Evolutionary conservation across 2,113 vertebrate species (phyloP), one percentile per base, ranked within the genome.

Genomic region (Jacana jacana): DNA sequence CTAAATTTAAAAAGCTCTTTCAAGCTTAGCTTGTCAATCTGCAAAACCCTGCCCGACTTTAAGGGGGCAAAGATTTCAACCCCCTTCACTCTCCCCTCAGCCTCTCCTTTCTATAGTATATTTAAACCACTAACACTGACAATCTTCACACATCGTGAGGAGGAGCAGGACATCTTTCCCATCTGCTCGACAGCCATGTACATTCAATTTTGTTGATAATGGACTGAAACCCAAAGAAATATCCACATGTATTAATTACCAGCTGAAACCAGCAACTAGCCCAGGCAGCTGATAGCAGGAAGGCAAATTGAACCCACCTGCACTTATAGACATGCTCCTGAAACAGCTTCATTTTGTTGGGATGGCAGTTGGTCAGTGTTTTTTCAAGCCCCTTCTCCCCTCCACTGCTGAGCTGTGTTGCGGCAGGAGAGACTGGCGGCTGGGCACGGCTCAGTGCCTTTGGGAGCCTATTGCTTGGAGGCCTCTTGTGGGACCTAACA

Each of bases 271-370:
- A 1, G 14, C 44, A 42, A 4, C 2, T 40, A 77, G 76, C 51
- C 20, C 39, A 8, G 37, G 49, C 23, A 51, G 51, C 14, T 3
- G 33, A 31, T n/a, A 79, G n/a, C 63, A 35, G 3, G 25, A 37
- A 52, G 58, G n/a, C 68, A 37, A 70, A 7, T 25, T 3, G 48
- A 54, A 52, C 90, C 81, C 96, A 99, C 99, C 98, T 99, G 98
- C 97, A 98, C 94, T 98, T 98, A 44, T 64, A 97, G 73, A 97
- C 86, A 0, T 97, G 98, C 66, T 99, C 98, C 95, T 97, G 98
- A 40, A 98, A 97, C 15, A 97, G 98, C 81, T 96, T 95, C 52
- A 72, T 93, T 95, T 96, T 98, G 75, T 84, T 97, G 39, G 87
- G 68, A 22, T n/a, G 91, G 10, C 65, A 76, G 33, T 58, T 39